Evolutionary conservation across 2,888 invertebrate species (phyloP).

Genomic region (Ormyrus nitidulus): DNA sequence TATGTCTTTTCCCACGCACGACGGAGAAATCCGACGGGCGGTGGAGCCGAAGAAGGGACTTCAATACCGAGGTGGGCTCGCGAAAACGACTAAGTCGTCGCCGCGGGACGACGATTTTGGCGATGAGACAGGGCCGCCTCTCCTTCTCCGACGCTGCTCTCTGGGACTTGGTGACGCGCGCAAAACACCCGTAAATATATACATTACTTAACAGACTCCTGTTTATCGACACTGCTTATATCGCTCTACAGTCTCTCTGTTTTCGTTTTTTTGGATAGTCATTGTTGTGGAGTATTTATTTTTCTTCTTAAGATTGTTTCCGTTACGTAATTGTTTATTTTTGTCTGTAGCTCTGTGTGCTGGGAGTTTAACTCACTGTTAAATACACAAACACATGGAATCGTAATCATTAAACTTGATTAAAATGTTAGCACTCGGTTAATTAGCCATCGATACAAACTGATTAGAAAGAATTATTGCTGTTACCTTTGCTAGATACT

Average conservation of each 20-base stretch:
- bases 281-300: background rate
- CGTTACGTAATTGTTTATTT: constrained; percentile 46
- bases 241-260: background rate
- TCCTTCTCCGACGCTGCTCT: background rate
- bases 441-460: too few relatives aligned
- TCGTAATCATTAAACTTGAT: too few relatives aligned
- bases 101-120: constrained; percentile 25
- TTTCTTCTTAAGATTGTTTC: background rate
- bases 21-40: too few relatives aligned
- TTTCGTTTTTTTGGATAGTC: background rate
- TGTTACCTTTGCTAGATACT: background rate
- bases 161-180: constrained; percentile 31
- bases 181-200: constrained; percentile 40
- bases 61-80: background rate
- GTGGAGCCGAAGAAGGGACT: too few relatives aligned
- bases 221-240: background rate
- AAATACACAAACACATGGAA: too few relatives aligned
- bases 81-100: constrained; percentile 6
- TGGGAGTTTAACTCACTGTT: too few relatives aligned
- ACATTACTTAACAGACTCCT: background rate
- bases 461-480: background rate
- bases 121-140: constrained; percentile 32
- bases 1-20: background rate
- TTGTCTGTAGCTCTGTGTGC: background rate
- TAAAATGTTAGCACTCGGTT: too few relatives aligned